Base-by-base conservation (phyloP, 2,113 vertebrate species). In the Channa maculata region DNA sequence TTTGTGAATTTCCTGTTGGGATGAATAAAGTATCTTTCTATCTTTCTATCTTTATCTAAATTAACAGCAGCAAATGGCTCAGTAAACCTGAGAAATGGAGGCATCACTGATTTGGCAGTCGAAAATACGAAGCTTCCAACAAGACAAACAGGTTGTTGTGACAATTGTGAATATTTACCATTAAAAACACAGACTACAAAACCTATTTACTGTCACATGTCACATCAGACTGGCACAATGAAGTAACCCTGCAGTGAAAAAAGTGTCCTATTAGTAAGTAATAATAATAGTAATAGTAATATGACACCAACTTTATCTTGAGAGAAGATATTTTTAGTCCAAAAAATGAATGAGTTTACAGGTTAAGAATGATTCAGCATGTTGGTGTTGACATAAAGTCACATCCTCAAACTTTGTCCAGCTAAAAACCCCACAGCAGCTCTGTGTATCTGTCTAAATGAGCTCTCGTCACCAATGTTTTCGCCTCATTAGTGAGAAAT, bases 401-500 rank as follows among this genome's bases (percentile, higher is more conserved):
- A 39, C 58, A 43, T 24, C 51, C 10, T 64, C 45, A 60, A 33
- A 85, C 76, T 70, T 72, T 55, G 39, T 60, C 58, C 7, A 68
- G 49, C 80, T 69, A 61, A 75, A 84, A 63, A 57, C 70, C 59
- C 52, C 41, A 3, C 52, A 54, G 38, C 55, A 44, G 45, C 65
- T 36, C 43, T 7, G 46, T 33, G 24, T 71, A 80, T 82, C 70
- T 46, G 15, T 83, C 64, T 71, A 53, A 75, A 80, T 76, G 55
- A 65, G 59, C 49, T 65, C 48, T 66, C 66, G 70, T 72, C 82
- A 65, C 61, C 75, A 82, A 75, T 44, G 54, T 87, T 75, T 82
- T 88, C 37, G n/a, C 65, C 69, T 87, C 76, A 53, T 84, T 60
- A 73, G 65, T 72, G 71, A 84, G 79, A 83, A 89, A 78, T 71